A percentile compares a stretch with the other conserved stretches of the same genome.
These are phyloP conservation scores for Chrysopa pallens DNA, from an alignment of 1,140 invertebrate species.

Conservation along the genomic window DNA sequence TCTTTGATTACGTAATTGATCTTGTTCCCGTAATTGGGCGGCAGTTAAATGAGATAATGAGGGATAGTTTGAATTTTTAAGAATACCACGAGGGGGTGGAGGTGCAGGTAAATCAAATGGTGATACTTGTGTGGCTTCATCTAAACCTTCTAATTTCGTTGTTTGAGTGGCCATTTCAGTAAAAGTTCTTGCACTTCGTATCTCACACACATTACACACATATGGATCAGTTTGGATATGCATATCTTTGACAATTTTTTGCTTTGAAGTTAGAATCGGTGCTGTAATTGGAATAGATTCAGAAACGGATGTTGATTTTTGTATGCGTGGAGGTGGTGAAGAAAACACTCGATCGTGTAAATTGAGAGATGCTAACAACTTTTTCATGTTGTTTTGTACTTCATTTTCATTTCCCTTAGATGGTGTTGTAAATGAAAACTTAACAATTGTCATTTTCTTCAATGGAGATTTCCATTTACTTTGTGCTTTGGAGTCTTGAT, in stretches of 20 bases:
- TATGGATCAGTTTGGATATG: not conserved
- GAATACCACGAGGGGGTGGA: conserved; percentile 1
- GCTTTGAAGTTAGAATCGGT: not conserved
- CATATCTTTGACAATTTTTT: not conserved
- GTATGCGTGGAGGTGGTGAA: not conserved
- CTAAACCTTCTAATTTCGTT: conserved; percentile 1
- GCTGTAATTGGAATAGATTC: not conserved
- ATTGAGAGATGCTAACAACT: not conserved
- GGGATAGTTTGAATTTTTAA: conserved; percentile 9
- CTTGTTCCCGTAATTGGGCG: conserved; percentile 9
- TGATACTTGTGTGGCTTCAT: conserved; percentile 6
- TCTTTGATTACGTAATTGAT: not conserved
- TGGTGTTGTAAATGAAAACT: conserved; percentile 10
- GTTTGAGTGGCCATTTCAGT: not conserved
- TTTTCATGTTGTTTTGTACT: not conserved
- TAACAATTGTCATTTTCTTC: conserved; percentile 7
- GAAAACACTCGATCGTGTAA: not conserved
- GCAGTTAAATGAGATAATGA: conserved; percentile 16
- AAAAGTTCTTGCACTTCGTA: conserved; percentile 1
- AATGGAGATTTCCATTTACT: conserved; percentile 8
- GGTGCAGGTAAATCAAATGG: conserved; percentile 6
- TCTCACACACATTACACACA: conserved; percentile 1
- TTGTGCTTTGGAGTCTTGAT: not conserved
- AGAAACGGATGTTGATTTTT: not conserved
- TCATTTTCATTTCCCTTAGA: not conserved